These are phyloP conservation scores for Tachina fera DNA, from an alignment of 2,888 invertebrate genomes.

Conservation along the genomic window DNA sequence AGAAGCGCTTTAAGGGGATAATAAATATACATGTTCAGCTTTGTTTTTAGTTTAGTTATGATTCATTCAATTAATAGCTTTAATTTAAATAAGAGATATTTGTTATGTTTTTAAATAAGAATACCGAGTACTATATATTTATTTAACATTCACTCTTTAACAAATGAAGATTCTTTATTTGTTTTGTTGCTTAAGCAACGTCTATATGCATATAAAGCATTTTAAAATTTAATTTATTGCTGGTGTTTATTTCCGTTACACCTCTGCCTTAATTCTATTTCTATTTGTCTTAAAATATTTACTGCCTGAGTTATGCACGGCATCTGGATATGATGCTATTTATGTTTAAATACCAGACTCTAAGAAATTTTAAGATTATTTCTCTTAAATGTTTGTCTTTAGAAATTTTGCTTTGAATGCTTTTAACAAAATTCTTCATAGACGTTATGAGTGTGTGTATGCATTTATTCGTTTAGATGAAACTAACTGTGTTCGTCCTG, in stretches of 20 bases:
- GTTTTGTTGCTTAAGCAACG: no score
- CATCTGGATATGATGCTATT: constrained; percentile 64
- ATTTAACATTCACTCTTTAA: no score
- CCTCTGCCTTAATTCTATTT: background rate
- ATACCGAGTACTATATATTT: no score
- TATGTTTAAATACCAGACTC: constrained; percentile 36
- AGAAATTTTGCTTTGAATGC: constrained; percentile 39
- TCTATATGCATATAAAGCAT: no score
- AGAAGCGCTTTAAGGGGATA: no score
- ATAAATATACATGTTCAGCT: no score
- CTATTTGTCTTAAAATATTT: constrained; percentile 38
- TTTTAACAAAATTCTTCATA: constrained; percentile 43
- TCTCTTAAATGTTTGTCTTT: constrained; percentile 40
- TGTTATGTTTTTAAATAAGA: no score
- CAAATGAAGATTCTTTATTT: no score
- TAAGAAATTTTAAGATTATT: constrained; percentile 3
- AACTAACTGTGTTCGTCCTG: constrained; percentile 34
- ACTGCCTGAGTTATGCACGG: constrained; percentile 28
- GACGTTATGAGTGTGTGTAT: background rate
- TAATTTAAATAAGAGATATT: no score
- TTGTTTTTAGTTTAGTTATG: no score
- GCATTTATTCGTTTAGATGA: background rate
- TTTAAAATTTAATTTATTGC: no score
- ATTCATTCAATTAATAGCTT: no score
- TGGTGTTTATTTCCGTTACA: constrained; percentile 5